Percentiles rank a stretch among this genome's conserved stretches.
Evolutionary conservation across 2,113 vertebrate genomes (phyloP).

Genomic region (Polypterus bichir): DNA sequence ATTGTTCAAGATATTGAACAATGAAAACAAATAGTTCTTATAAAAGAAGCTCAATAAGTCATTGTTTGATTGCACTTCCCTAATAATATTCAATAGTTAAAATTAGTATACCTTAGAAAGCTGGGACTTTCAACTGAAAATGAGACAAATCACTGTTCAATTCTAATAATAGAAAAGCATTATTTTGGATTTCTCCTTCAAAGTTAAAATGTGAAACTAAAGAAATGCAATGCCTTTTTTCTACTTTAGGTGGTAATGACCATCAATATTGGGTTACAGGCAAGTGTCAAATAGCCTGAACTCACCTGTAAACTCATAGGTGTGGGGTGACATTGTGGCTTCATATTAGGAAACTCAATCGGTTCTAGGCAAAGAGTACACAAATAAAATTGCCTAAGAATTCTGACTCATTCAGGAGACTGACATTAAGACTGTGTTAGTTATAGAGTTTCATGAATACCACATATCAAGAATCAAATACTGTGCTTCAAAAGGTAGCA

Average conservation of each 20-base stretch:
- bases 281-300: constrained; percentile 31
- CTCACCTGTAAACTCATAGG: constrained; percentile 34
- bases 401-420: not conserved
- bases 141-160: not conserved
- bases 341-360: constrained; percentile 25
- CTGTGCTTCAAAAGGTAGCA: no score
- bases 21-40: no score
- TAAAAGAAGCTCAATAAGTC: no score
- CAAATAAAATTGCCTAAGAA: constrained; percentile 1
- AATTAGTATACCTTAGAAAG: no score
- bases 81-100: no score
- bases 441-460: not conserved
- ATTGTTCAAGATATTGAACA: no score
- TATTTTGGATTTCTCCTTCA: constrained; percentile 1
- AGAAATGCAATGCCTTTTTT: constrained; percentile 7
- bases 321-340: constrained; percentile 22
- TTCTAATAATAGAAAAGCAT: not conserved
- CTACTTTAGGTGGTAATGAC: constrained; percentile 7
- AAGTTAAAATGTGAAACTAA: constrained; percentile 17
- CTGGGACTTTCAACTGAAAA: no score
- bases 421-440: not conserved
- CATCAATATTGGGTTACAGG: constrained; percentile 32
- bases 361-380: constrained; percentile 7
- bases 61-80: no score
- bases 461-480: constrained; percentile 2